Percentiles rank a stretch among this genome's conserved stretches.
Evolutionary conservation across 2,113 vertebrate genomes (phyloP).

Genomic region (Okapia johnstoni): DNA sequence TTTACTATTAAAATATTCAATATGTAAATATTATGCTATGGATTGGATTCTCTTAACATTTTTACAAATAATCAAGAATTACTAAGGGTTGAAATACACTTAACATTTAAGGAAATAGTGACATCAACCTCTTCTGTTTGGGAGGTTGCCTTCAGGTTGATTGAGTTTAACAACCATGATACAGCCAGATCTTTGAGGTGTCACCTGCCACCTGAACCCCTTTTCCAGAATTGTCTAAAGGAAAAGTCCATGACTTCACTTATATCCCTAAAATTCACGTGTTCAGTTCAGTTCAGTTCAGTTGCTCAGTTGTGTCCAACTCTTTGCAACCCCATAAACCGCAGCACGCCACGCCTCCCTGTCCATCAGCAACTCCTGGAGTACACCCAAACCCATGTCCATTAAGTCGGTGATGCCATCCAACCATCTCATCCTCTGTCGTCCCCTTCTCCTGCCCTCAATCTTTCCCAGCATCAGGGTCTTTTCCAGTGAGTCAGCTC

Average conservation of each 20-base stretch:
- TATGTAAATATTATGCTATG: not conserved
- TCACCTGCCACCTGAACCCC: not conserved
- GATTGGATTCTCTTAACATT: not conserved
- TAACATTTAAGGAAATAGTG: not conserved
- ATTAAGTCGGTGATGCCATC: no score
- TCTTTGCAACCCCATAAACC: no score
- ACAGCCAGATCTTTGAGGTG: not conserved
- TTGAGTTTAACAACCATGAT: not conserved
- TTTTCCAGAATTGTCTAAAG: not conserved
- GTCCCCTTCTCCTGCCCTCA: no score
- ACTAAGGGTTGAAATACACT: not conserved
- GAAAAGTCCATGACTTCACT: not conserved
- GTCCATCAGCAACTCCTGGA: no score
- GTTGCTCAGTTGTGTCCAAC: no score
- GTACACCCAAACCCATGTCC: no score
- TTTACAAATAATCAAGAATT: not conserved
- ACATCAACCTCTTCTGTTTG: not conserved
- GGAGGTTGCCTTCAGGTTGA: no score
- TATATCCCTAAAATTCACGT: not conserved
- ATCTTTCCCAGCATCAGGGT: no score
- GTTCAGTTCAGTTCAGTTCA: no score
- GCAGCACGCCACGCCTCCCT: no score
- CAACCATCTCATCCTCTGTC: no score
- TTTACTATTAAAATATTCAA: not conserved
- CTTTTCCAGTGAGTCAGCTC: no score